Evolutionary conservation across 2,113 vertebrate species (phyloP), one percentile per base, ranked within the genome.

Genomic region (Misgurnus mizolepis): DNA sequence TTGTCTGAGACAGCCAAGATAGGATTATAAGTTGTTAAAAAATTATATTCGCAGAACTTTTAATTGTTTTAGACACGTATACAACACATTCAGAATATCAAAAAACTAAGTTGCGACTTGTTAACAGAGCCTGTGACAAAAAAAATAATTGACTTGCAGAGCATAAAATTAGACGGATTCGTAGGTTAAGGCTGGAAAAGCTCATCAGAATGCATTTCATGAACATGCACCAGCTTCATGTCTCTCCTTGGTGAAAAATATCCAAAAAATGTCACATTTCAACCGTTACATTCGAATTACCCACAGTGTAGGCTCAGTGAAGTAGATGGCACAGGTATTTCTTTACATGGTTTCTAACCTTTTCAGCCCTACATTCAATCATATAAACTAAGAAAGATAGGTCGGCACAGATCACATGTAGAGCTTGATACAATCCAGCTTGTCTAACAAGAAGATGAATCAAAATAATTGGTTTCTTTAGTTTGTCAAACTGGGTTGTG

Each of bases 101-200:
- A 60, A 18, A 71, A 40, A 7, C 14, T 4, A 8, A 41, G 7
- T n/a, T 41, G 12, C 27, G 41, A 17, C 69, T 72, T 71, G 69
- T 71, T 73, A 58, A 71, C 17, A 60, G 55, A 60, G 40, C 17
- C n/a, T 5, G 12, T 60, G 40, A 22, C 22, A 22, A 73, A 6
- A 72, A 72, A 56, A 72, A 72, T 72, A 72, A 72, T 41, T 12
- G 55, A 73, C 40, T 73, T 45, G 7, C 7, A 7, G 55, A 73
- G 55, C 70, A 1, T 60, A 60, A 60, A 73, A 73, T 73, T 43
- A 60, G 39, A 43, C 8, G 40, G 55, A 60, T 60, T 73, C 55
- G 15, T n/a, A 43, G 39, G 70, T 45, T 43, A 73, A 60, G 39
- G 12, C 55, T 2, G 10, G 27, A 60, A 41, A 73, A 73, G 41